Conservation (phyloP, 1,140 invertebrate genomes). For the Daktulosphaira vitifoliae region DNA sequence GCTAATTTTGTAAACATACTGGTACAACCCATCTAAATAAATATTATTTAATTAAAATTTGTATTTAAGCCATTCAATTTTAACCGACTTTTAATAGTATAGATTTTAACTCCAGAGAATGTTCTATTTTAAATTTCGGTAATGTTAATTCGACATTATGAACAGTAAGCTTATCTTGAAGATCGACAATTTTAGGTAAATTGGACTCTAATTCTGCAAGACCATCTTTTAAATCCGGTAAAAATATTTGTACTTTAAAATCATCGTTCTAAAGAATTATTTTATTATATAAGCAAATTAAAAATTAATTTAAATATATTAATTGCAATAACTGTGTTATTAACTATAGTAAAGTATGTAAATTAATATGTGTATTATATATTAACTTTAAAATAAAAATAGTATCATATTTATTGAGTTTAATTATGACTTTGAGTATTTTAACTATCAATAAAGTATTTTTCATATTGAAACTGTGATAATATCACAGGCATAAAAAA, state of each 20-base stretch:
- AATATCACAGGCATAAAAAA: no score
- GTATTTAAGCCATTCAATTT: no score
- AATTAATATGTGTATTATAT: no score
- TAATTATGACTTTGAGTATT: no score
- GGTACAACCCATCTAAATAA: constrained; percentile 6
- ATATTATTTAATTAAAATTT: not conserved
- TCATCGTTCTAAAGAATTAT: not conserved
- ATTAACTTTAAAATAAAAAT: no score
- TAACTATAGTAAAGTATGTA: no score
- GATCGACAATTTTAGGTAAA: constrained; percentile 10
- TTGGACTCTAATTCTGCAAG: not conserved
- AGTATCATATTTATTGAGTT: no score
- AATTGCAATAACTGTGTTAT: no score
- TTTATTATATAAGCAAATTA: no score
- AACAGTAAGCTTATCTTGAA: constrained; percentile 8
- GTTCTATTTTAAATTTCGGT: constrained; percentile 11
- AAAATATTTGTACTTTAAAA: constrained; percentile 15
- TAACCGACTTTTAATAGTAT: not conserved
- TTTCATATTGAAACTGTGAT: no score
- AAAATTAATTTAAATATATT: no score
- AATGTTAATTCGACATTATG: constrained; percentile 6
- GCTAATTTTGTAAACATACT: not conserved
- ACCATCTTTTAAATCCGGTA: constrained; percentile 13
- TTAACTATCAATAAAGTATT: no score
- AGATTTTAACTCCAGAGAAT: not conserved